Percentiles rank a stretch among this genome's conserved stretches.
Conservation (phyloP, 2,797 vertebrate genomes). For the Ctenosaura bakeri region DNA sequence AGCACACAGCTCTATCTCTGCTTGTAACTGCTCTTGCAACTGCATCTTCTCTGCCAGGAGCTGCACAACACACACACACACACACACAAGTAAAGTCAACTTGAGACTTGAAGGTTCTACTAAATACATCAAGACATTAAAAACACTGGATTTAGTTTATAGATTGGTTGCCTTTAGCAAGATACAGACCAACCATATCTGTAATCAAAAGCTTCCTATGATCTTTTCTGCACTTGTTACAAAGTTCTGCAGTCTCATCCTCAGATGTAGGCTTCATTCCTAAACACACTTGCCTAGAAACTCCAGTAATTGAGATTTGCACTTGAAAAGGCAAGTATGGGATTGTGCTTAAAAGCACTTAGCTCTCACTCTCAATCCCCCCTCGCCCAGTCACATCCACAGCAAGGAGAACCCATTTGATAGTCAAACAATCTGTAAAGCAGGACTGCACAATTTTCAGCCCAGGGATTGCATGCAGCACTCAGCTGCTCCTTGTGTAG, state of each 20-base stretch:
- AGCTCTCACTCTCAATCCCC: not conserved
- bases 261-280: not conserved
- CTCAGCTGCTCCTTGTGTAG: not conserved
- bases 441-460: not conserved
- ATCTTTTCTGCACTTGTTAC: not conserved
- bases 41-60: constrained; percentile 92
- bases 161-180: not conserved
- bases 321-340: not conserved
- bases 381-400: not conserved
- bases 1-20: constrained; percentile 95
- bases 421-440: not conserved
- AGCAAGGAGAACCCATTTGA: constrained; percentile 5
- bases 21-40: constrained; percentile 97
- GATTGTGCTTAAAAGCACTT: not conserved
- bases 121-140: not conserved
- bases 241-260: not conserved
- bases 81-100: constrained; percentile 20
- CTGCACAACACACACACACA: constrained; percentile 74
- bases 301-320: not conserved
- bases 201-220: not conserved
- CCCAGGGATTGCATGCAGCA: not conserved
- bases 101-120: not conserved
- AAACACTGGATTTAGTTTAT: not conserved
- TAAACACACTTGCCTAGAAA: not conserved
- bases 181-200: not conserved